phyloP scores from a whole-genome alignment of 1,140 invertebrate species.

The Holcopasites calliopsidis region DNA sequence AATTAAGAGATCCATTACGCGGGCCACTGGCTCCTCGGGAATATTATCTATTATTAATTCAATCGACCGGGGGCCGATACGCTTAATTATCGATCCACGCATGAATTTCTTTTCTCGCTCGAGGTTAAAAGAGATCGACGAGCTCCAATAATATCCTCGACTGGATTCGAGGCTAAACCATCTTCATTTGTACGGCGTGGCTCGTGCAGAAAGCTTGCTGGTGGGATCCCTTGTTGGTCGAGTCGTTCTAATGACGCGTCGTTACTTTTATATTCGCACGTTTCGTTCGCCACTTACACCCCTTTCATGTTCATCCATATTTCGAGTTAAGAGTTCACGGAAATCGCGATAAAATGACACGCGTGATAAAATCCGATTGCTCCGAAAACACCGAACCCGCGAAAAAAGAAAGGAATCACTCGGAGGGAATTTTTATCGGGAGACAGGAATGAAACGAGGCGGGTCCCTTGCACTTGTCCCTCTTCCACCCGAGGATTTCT shows the following conservation, averaged over 20 bases:
- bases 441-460: not conserved
- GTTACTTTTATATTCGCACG: conserved; percentile 38
- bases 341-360: not conserved
- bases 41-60: conserved; percentile 58
- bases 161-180: not conserved
- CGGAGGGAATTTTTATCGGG: not conserved
- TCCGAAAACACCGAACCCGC: not conserved
- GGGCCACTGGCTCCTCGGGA: not conserved
- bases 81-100: conserved; percentile 45
- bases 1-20: conserved; percentile 68
- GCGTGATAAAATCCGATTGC: not conserved
- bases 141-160: conserved; percentile 25
- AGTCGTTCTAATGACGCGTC: conserved; percentile 29
- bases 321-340: not conserved
- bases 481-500: not conserved
- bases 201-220: conserved; percentile 24
- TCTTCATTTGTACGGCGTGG: not conserved
- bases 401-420: not conserved
- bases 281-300: not conserved
- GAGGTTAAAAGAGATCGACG: conserved; percentile 19
- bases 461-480: not conserved
- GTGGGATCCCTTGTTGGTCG: conserved; percentile 19
- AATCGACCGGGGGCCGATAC: conserved; percentile 40
- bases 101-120: not conserved
- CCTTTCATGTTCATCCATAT: not conserved